A percentile compares a stretch with the other conserved stretches of the same genome.
phyloP scores from a whole-genome alignment of 1,140 invertebrate species.

The Drosophila watanabei region DNA sequence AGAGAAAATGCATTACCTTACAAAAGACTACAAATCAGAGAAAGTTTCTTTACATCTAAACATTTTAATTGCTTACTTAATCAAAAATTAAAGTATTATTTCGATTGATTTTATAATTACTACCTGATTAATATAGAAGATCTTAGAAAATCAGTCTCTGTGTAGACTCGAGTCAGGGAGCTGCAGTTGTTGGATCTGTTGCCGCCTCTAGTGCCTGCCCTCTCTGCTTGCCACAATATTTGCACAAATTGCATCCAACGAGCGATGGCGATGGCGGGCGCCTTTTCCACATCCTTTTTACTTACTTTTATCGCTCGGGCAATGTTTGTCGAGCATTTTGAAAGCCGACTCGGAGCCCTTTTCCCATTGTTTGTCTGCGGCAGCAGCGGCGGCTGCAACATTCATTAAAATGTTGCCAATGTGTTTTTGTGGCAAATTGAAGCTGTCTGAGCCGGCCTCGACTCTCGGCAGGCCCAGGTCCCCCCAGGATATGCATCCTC shows the following conservation, averaged over 20 bases:
- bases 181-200: constrained; percentile 47
- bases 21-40: not conserved
- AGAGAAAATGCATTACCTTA: not conserved
- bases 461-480: constrained; percentile 6
- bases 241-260: constrained; percentile 73
- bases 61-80: not conserved
- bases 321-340: constrained; percentile 82
- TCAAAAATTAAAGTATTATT: not conserved
- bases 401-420: constrained; percentile 84
- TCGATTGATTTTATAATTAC: not conserved
- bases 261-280: constrained; percentile 37
- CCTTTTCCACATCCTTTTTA: constrained; percentile 66
- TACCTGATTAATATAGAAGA: not conserved
- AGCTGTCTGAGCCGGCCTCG: constrained; percentile 57
- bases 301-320: constrained; percentile 72
- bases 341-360: constrained; percentile 48
- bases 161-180: constrained; percentile 14
- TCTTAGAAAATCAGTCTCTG: not conserved
- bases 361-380: constrained; percentile 71
- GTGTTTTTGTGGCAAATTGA: constrained; percentile 84
- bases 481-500: constrained; percentile 61
- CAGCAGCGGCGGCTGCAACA: constrained; percentile 57
- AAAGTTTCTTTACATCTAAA: not conserved
- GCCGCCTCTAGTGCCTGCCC: not conserved
- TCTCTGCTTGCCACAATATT: constrained; percentile 66